Evolutionary conservation across 2,888 invertebrate genomes (phyloP).

Genomic region (Plemyria rubiginata): DNA sequence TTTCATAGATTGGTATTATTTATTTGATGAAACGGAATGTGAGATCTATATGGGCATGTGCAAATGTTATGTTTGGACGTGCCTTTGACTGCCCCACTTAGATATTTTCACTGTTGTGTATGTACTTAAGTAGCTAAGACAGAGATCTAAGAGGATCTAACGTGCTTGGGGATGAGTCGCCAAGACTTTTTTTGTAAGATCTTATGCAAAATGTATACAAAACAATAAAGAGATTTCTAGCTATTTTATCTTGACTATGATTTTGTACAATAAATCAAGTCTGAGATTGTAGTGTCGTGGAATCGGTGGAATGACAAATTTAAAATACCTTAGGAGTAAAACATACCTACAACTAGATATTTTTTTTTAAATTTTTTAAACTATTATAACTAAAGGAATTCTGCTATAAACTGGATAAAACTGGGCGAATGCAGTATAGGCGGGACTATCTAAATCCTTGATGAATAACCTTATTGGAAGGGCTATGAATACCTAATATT

Average conservation of each 20-base stretch:
- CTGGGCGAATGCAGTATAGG: not conserved
- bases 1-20: not conserved
- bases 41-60: not conserved
- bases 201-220: not conserved
- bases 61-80: too few relatives aligned
- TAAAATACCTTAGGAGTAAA: not conserved
- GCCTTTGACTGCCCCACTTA: too few relatives aligned
- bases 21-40: not conserved
- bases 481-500: too few relatives aligned
- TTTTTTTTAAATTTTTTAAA: not conserved
- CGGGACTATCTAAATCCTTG: not conserved
- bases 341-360: not conserved
- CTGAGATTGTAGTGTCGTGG: constrained; percentile 4
- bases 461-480: too few relatives aligned
- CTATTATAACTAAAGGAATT: not conserved
- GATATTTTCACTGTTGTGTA: too few relatives aligned
- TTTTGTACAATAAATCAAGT: constrained; percentile 1
- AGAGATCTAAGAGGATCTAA: not conserved
- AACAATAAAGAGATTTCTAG: constrained; percentile 1
- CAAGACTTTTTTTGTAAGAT: not conserved
- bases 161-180: not conserved
- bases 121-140: too few relatives aligned
- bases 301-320: constrained; percentile 6
- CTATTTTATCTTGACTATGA: not conserved
- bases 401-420: not conserved